Evolutionary conservation across 37 sponge, comb jelly and placozoan species (phyloP).

Genomic region (Tethya wilhelma): DNA sequence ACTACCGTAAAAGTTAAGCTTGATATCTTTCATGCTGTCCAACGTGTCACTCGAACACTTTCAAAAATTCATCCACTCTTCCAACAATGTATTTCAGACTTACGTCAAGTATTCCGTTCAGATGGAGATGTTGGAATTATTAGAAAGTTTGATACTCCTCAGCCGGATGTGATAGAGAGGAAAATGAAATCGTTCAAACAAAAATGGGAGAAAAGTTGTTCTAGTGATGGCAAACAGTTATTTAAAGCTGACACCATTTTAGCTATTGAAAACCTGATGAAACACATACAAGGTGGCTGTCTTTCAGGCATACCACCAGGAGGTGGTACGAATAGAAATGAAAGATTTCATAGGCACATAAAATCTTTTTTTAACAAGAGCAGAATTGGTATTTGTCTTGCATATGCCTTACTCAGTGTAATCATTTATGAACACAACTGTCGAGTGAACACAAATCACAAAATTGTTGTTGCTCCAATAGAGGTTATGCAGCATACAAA

Average conservation of each 20-base stretch:
- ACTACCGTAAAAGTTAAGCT: neutral
- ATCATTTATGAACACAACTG: slow-evolving; percentile 10
- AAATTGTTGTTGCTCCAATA: neutral
- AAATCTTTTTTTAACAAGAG: too few species aligned
- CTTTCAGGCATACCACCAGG: slow-evolving; percentile 37
- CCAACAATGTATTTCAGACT: neutral
- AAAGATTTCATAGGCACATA: slow-evolving; percentile 9
- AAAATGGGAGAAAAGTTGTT: neutral
- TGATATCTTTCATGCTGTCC: neutral
- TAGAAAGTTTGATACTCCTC: neutral
- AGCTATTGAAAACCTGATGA: slow-evolving; percentile 14
- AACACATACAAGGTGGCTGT: slow-evolving; percentile 30
- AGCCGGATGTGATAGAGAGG: neutral
- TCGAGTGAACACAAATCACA: neutral
- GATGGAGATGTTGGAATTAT: neutral
- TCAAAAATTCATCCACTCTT: neutral
- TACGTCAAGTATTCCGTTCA: neutral
- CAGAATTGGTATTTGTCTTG: slow-evolving; percentile 27
- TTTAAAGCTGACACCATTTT: neutral
- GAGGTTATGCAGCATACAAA: neutral
- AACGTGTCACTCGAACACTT: neutral
- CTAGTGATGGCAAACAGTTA: neutral
- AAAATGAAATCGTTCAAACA: neutral
- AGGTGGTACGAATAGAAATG: slow-evolving; percentile 12
- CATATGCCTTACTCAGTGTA: slow-evolving; percentile 34